Base-by-base conservation (phyloP, 1,140 invertebrate genomes). In the Drosophila erecta region DNA sequence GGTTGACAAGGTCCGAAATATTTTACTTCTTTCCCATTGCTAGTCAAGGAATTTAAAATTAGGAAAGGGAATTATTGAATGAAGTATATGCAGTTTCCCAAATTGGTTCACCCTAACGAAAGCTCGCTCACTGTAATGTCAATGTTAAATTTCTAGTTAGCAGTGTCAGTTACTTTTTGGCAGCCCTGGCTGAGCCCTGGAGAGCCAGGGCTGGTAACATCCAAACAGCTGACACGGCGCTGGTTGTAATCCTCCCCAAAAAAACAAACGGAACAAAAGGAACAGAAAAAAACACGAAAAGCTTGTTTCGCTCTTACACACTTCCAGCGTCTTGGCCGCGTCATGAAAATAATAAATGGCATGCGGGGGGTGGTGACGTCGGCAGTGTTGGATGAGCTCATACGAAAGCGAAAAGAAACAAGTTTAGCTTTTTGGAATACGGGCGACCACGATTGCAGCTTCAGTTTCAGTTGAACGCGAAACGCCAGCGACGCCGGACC, bases 341-440 rank as follows among this genome's bases (percentile, higher is more conserved):
- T 76, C 70, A 61, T 43, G 55, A 50, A 76, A 72, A 80, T 66
- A 62, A 67, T 59, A 50, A 60, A 38, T 35, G 43, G 44, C 60
- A 38, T 27, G 43, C 58, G 38, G 57, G 62, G 37, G n/a, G 22
- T 17, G 47, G 62, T 62, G 44, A 56, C 22, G 60, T 47, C 57
- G 58, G 35, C 27, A 47, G 50, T 61, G 76, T 55, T 83, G 60
- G 81, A 85, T 86, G 81, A 86, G 83, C 81, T 86, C 81, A 86
- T 86, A 75, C 83, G 61, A 86, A 78, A 77, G 61, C 35, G 62
- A 76, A 62, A 64, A 75, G 74, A 86, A 86, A 86, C 81, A 86
- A 86, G 81, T 86, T 86, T 86, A 81, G 81, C 83, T 86, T 81
- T 85, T 87, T 83, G 75, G 70, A 86, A 86, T 55, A 65, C 54